Evolutionary conservation across 2,888 invertebrate genomes (phyloP).

Genomic region (Syrphus vitripennis): DNA sequence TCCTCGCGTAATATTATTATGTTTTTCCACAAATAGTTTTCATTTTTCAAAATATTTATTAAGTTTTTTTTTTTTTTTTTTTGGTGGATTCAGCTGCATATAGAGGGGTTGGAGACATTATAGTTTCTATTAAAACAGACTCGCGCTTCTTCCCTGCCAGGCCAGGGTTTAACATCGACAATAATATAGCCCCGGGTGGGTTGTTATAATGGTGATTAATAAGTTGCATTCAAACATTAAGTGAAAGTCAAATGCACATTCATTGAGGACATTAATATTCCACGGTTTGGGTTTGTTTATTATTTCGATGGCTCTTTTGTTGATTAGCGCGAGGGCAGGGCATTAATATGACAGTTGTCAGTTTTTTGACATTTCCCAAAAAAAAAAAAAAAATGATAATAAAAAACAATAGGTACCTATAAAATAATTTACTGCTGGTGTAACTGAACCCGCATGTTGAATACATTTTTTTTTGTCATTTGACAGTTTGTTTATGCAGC

Average conservation of each 20-base stretch:
- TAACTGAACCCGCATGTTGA: constrained; percentile 60
- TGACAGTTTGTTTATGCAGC: constrained; percentile 30
- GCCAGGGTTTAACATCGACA: constrained; percentile 17
- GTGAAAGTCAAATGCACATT: constrained; percentile 70
- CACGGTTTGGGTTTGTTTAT: constrained; percentile 41
- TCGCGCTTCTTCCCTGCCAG: constrained; percentile 1
- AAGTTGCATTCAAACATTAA: constrained; percentile 67
- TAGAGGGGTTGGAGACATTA: constrained; percentile 36
- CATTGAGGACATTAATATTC: constrained; percentile 69
- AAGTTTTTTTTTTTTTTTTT: constrained; percentile 26
- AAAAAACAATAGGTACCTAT: not conserved
- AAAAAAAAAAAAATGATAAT: too few species aligned
- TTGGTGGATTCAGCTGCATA: constrained; percentile 11
- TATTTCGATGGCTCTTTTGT: constrained; percentile 6
- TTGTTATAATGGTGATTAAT: constrained; percentile 63
- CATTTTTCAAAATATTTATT: constrained; percentile 71
- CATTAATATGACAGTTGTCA: constrained; percentile 54
- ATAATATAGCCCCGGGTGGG: constrained; percentile 7
- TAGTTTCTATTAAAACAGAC: not conserved
- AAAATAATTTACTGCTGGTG: constrained; percentile 38
- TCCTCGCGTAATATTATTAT: not conserved
- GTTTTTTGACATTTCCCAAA: constrained; percentile 16
- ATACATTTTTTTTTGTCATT: constrained; percentile 10
- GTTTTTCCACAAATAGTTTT: constrained; percentile 60
- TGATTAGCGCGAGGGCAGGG: constrained; percentile 38